phyloP scores from a whole-genome alignment of 1,140 invertebrate species.

The Drosophila triauraria region DNA sequence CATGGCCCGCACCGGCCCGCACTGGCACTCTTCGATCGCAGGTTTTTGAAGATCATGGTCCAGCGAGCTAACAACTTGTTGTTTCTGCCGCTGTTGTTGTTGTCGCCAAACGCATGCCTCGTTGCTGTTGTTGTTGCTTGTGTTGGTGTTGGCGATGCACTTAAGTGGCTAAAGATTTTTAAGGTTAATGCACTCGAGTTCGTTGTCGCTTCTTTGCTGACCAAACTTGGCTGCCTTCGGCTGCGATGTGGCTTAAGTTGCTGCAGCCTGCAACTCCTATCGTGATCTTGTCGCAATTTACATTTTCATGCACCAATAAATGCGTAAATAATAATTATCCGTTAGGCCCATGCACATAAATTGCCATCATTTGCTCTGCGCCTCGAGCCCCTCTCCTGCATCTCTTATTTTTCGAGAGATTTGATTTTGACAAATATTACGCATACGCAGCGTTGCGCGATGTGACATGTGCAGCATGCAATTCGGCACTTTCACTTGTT shows the following conservation, averaged over 20 bases:
- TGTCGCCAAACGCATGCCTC: slow-evolving; percentile 66
- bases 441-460: slow-evolving; percentile 68
- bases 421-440: slow-evolving; percentile 71
- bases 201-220: slow-evolving; percentile 80
- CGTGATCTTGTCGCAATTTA: slow-evolving; percentile 66
- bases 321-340: slow-evolving; percentile 67
- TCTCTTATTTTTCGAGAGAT: slow-evolving; percentile 27
- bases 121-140: slow-evolving; percentile 19
- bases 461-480: slow-evolving; percentile 40
- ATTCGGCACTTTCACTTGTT: slow-evolving; percentile 64
- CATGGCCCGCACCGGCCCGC: slow-evolving; percentile 31
- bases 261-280: slow-evolving; percentile 18
- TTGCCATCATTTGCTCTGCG: slow-evolving; percentile 40
- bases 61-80: slow-evolving; percentile 63
- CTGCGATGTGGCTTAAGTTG: background rate
- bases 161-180: slow-evolving; percentile 76
- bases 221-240: slow-evolving; percentile 60
- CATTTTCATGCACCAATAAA: slow-evolving; percentile 72
- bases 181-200: slow-evolving; percentile 82
- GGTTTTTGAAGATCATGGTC: slow-evolving; percentile 78
- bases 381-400: slow-evolving; percentile 47
- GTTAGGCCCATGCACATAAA: slow-evolving; percentile 45
- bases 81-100: slow-evolving; percentile 45
- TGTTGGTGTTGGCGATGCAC: slow-evolving; percentile 59
- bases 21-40: slow-evolving; percentile 65